A percentile compares a stretch with the other conserved stretches of the same genome.
These are phyloP conservation scores for Rhinoraja longicauda DNA, from an alignment of 2,797 vertebrate species.

Conservation along the genomic window DNA sequence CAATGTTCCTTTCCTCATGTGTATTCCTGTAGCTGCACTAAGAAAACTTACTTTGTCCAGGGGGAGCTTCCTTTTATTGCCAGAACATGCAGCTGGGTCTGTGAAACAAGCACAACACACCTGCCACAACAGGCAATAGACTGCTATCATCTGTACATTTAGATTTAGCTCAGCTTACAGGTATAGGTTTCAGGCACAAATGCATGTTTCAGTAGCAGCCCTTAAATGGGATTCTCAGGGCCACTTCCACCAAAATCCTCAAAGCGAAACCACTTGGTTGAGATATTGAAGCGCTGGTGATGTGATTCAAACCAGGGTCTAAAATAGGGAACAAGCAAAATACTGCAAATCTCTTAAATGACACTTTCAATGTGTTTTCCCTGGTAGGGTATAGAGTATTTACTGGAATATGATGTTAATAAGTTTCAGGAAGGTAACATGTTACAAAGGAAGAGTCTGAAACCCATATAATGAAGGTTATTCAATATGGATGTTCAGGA, in stretches of 20 bases:
- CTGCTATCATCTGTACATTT: not conserved
- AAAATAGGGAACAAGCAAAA: not conserved
- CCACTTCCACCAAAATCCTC: not conserved
- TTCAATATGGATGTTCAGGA: not conserved
- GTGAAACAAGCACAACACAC: not conserved
- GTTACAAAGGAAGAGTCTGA: not conserved
- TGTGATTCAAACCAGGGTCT: not conserved
- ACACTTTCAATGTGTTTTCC: not conserved
- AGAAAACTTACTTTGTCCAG: not conserved
- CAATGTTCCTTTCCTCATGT: not conserved
- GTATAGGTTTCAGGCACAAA: not conserved
- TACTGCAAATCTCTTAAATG: not conserved
- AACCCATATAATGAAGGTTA: not conserved
- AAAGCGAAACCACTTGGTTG: not conserved
- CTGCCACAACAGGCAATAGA: not conserved
- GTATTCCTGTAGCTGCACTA: not conserved
- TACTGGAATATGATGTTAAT: not conserved
- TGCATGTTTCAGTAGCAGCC: not conserved
- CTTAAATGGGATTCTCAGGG: not conserved
- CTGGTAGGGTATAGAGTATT: not conserved
- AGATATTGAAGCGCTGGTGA: not conserved
- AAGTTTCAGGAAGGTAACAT: not conserved
- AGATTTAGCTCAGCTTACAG: not conserved
- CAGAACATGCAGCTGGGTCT: not conserved
- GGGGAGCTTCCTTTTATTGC: not conserved